These are phyloP conservation scores for Acrocera orbiculus DNA, from an alignment of 2,888 invertebrate genomes.

Conservation along the genomic window DNA sequence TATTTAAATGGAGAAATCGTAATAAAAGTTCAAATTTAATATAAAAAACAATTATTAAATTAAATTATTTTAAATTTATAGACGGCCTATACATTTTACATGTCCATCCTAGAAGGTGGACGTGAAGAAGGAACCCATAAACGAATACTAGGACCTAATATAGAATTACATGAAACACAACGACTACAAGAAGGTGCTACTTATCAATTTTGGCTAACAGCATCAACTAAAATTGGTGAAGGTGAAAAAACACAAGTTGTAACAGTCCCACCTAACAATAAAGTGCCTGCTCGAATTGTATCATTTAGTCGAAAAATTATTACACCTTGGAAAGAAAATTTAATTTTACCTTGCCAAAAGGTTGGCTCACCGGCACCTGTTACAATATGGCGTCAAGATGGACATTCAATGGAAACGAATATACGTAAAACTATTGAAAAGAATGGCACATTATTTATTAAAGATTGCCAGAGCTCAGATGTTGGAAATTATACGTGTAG, in stretches of 20 bases:
- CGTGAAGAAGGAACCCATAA: conserved; percentile 64
- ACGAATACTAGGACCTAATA: conserved; percentile 48
- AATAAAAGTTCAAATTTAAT: too few species aligned
- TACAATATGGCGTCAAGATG: conserved; percentile 63
- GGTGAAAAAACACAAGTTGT: conserved; percentile 64
- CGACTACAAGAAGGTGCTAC: conserved; percentile 53
- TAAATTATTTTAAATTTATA: too few species aligned
- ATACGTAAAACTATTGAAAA: conserved; percentile 44
- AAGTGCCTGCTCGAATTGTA: conserved; percentile 74
- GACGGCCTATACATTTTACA: conserved; percentile 63
- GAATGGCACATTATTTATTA: conserved; percentile 58
- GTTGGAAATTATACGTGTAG: conserved; percentile 80
- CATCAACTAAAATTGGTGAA: conserved; percentile 69
- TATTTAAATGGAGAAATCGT: conserved; percentile 69
- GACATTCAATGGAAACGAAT: conserved; percentile 52
- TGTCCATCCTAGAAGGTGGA: conserved; percentile 61
- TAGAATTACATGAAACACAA: conserved; percentile 52
- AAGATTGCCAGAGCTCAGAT: conserved; percentile 59
- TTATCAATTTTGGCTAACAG: conserved; percentile 53
- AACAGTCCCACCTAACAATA: conserved; percentile 55
- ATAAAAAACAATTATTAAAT: too few species aligned
- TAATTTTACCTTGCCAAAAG: conserved; percentile 64
- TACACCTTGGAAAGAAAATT: conserved; percentile 75
- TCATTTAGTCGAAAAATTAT: conserved; percentile 66
- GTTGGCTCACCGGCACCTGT: conserved; percentile 68